A percentile compares a stretch with the other conserved stretches of the same genome.
phyloP scores from a whole-genome alignment of 2,888 invertebrate species.

The Epiblema foenella region DNA sequence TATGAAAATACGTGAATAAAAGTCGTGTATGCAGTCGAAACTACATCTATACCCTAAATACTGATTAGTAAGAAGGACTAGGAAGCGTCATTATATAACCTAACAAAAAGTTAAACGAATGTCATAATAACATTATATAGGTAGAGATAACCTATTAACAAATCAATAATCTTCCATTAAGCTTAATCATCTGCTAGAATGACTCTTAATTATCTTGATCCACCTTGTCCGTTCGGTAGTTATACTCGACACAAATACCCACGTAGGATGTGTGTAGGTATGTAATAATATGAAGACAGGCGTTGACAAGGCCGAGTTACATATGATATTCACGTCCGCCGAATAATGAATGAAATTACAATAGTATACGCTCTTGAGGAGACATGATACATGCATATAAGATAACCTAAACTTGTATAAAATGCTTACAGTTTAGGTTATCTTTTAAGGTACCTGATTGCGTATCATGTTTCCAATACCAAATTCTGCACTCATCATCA shows the following conservation, averaged over 20 bases:
- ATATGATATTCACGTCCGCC: conserved; percentile 30
- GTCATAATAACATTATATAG: neutral
- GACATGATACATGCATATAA: neutral
- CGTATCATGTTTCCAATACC: no score
- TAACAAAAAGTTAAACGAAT: neutral
- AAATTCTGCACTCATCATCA: no score
- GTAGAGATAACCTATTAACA: no score
- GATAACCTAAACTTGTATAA: no score
- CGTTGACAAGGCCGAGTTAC: conserved; percentile 39
- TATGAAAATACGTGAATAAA: no score
- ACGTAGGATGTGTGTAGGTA: conserved; percentile 38
- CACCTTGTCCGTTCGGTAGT: conserved; percentile 15
- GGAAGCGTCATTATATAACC: no score
- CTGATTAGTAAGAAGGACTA: no score
- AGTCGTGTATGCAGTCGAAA: no score
- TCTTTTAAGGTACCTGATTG: no score
- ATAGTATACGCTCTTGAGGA: neutral
- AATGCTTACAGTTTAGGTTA: neutral
- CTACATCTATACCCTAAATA: no score
- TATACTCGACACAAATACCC: neutral
- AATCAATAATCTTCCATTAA: conserved; percentile 13
- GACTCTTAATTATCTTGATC: conserved; percentile 15
- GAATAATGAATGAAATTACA: conserved; percentile 24
- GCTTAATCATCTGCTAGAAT: conserved; percentile 7
- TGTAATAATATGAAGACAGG: conserved; percentile 14